Percentiles rank a stretch among this genome's conserved stretches.
Evolutionary conservation across 1,140 invertebrate genomes (phyloP).

Genomic region (Euwallacea similis): DNA sequence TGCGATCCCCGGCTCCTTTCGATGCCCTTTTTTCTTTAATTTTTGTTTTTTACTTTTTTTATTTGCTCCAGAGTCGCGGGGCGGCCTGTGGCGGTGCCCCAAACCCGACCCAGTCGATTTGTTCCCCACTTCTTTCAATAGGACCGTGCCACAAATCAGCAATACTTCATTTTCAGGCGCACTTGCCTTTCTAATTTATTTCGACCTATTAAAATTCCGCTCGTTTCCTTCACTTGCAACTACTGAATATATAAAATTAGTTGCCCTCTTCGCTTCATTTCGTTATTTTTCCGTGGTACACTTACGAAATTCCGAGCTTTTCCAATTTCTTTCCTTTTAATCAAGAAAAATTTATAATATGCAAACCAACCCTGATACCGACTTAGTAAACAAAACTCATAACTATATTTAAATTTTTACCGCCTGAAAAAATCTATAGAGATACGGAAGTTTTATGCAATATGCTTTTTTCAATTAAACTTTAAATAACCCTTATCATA

Average conservation of each 20-base stretch:
- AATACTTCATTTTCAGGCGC: constrained; percentile 41
- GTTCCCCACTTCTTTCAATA: constrained; percentile 40
- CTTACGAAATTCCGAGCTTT: no score
- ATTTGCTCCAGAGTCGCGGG: constrained; percentile 33
- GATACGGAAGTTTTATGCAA: no score
- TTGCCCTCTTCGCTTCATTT: constrained; percentile 23
- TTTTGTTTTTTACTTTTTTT: constrained; percentile 41
- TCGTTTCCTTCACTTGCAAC: constrained; percentile 39
- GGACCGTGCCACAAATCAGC: constrained; percentile 37
- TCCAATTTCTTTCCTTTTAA: no score
- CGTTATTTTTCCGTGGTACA: constrained; percentile 4
- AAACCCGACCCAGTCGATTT: constrained; percentile 34
- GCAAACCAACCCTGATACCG: no score
- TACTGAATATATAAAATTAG: constrained; percentile 41
- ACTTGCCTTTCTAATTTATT: constrained; percentile 40
- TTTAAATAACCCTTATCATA: no score
- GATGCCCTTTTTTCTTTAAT: constrained; percentile 40
- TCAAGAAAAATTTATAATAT: no score
- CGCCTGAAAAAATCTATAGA: no score
- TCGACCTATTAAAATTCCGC: constrained; percentile 38
- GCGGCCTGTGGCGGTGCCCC: neutral
- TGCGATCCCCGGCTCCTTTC: constrained; percentile 33
- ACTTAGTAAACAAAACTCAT: no score
- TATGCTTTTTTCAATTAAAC: no score
- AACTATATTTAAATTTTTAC: no score